Evolutionary conservation across 2,797 vertebrate genomes (phyloP).

Genomic region (Atherinosoma microstoma): DNA sequence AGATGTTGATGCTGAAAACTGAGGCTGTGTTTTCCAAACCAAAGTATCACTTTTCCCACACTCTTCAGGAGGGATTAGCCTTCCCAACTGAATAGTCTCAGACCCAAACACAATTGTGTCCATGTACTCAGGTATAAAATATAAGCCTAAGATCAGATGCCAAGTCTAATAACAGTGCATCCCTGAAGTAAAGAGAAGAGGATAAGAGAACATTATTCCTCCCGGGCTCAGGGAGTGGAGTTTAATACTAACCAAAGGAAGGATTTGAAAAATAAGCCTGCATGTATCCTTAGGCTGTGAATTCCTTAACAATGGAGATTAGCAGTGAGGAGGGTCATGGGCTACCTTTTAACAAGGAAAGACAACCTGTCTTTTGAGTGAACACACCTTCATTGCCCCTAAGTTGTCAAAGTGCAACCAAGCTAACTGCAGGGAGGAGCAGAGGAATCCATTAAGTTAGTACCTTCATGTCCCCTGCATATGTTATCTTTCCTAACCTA

Average conservation of each 20-base stretch:
- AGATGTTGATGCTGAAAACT: conserved; percentile 41
- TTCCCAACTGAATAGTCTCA: conserved; percentile 37
- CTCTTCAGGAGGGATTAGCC: conserved; percentile 25
- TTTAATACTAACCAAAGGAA: conserved; percentile 75
- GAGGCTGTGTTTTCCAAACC: conserved; percentile 30
- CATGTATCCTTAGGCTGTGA: conserved; percentile 75
- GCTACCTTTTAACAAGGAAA: conserved; percentile 65
- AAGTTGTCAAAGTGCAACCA: conserved; percentile 46
- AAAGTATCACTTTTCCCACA: conserved; percentile 57
- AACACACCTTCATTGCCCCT: conserved; percentile 52
- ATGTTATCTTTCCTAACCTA: conserved; percentile 33
- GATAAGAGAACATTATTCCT: conserved; percentile 63
- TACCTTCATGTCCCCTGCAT: conserved; percentile 24
- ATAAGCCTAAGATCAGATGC: conserved; percentile 63
- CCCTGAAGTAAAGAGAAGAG: conserved; percentile 53
- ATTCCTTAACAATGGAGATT: conserved; percentile 79
- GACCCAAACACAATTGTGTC: conserved; percentile 54
- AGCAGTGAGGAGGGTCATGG: conserved; percentile 60
- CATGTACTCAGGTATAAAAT: conserved; percentile 59
- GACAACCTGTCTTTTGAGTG: conserved; percentile 39
- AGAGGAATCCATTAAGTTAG: conserved; percentile 25
- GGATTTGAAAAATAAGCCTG: conserved; percentile 77
- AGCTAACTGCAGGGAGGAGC: conserved; percentile 40
- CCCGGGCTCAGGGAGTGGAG: conserved; percentile 64
- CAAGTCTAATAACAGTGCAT: conserved; percentile 61